Base-by-base conservation (phyloP, 2,888 invertebrate species). In the Gymnocheta viridis region DNA sequence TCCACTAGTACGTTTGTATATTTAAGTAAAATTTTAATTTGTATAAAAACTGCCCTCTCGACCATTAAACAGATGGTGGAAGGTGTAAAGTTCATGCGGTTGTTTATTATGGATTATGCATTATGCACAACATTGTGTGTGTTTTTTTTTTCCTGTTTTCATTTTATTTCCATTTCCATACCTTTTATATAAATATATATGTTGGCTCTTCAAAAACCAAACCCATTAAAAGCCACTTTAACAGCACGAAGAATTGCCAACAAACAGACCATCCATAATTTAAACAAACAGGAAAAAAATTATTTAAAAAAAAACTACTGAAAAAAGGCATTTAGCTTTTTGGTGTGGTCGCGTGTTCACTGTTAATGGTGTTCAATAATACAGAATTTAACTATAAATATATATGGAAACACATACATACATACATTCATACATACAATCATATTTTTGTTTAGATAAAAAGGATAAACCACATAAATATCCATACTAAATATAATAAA, bases 41-140 rank as follows among this genome's bases (percentile, higher is more conserved):
- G 41, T 74, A 64, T 69, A 74, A 56, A 69, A 73, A 77, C 72
- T 67, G 81, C 84, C 73, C 64, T 85, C 58, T 85, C 85, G 47
- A 58, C 72, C 47, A 69, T 44, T 64, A 73, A 87, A 87, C 89
- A 89, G 88, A 88, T 88, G 89, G 79, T 47, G 87, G 86, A 87
- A 90, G 90, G 90, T 90, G 91, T 89, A 90, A 90, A 87, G 89
- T 90, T 90, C 89, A 90, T 90, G 90, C 89, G 81, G 77, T 77
- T 77, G 47, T 74, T 58, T 47, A 74, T 82, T 82, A 82, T 79
- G 82, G 82, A 82, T 82, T 79, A 79, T 82, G 83, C 79, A 82
- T 79, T 74, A 82, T 82, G 79, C 74, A 82, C 78, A 78, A 76
- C 47, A 41, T 62, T 80, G 19, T 47, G 1, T 47, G 6, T 19